phyloP scores from a whole-genome alignment of 2,113 vertebrate genomes.

The Nothoprocta perdicaria region DNA sequence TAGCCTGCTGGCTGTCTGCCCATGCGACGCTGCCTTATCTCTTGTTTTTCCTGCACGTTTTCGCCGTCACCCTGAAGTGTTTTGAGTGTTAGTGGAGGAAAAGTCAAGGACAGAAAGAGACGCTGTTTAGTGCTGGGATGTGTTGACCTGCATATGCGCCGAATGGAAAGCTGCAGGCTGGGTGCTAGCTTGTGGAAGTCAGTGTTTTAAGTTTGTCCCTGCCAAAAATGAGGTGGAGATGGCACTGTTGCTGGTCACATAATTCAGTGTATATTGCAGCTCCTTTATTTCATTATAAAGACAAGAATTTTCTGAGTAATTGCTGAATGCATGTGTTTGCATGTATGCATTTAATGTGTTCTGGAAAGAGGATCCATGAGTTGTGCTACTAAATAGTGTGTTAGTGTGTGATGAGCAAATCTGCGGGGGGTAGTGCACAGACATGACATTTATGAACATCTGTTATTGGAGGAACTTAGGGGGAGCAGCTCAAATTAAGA shows the following conservation, averaged over 20 bases:
- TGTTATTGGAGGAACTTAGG: background rate
- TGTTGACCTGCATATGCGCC: background rate
- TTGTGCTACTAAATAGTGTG: background rate
- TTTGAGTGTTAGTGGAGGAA: background rate
- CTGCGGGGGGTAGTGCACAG: background rate
- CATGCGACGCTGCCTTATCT: background rate
- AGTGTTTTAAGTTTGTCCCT: background rate
- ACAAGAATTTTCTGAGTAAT: background rate
- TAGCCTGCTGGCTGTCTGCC: background rate
- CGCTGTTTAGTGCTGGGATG: background rate
- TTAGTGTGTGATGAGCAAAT: background rate
- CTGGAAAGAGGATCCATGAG: background rate
- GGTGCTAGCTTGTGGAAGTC: background rate
- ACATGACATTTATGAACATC: background rate
- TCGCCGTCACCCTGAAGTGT: background rate
- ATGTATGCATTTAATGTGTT: background rate
- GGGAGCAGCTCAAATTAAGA: constrained; percentile 23
- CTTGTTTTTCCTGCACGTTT: background rate
- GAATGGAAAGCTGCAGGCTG: background rate
- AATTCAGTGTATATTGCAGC: background rate
- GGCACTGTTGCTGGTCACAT: background rate
- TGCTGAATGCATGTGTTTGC: background rate
- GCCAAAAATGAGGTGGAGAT: background rate
- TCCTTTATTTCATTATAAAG: background rate
- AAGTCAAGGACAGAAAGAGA: background rate